phyloP scores from a whole-genome alignment of 2,797 vertebrate species.

The Rhinogobio ventralis region DNA sequence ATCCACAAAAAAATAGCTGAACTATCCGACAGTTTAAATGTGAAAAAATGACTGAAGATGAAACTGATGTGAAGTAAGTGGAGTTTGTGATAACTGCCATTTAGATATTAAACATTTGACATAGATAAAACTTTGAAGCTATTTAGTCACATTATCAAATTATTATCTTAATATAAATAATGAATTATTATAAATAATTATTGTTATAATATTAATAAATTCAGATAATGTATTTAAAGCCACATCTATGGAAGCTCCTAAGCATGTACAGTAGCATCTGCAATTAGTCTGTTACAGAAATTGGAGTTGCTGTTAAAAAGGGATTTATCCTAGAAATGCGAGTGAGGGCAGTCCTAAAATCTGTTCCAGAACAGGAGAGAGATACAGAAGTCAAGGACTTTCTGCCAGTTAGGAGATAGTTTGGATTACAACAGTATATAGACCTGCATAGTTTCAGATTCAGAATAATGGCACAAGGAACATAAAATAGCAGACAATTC shows the following conservation, averaged over 20 bases:
- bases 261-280: background rate
- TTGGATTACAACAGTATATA: constrained; percentile 6
- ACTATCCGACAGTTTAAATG: background rate
- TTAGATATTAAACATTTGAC: no score
- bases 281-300: background rate
- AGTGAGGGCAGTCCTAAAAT: background rate
- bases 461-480: constrained; percentile 4
- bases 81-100: background rate
- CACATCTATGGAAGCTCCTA: background rate
- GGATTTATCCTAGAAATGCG: background rate
- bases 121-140: no score
- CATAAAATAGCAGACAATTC: constrained; percentile 12
- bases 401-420: constrained; percentile 11
- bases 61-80: background rate
- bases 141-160: background rate
- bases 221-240: background rate
- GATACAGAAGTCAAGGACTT: constrained; percentile 14
- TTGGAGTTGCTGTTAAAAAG: constrained; percentile 1
- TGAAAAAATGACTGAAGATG: background rate
- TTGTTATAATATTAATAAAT: background rate
- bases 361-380: constrained; percentile 4
- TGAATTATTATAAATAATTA: background rate
- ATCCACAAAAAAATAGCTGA: background rate
- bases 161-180: background rate
- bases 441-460: constrained; percentile 14